Conservation (phyloP, 1,140 invertebrate species). For the Platorchestia sp. region DNA sequence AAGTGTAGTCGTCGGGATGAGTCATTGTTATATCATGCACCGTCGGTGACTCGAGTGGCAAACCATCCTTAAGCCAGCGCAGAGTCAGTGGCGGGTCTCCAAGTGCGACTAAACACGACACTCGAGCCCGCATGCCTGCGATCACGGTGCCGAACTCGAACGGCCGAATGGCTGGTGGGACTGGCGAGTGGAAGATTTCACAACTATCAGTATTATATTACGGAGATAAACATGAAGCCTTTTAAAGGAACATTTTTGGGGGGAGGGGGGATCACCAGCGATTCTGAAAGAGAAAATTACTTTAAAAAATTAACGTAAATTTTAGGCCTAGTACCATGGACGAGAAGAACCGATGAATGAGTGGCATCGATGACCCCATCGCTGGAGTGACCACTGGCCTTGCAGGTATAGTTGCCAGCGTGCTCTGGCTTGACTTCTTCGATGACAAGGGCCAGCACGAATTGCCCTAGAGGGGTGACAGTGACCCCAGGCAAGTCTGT, state of each 20-base stretch:
- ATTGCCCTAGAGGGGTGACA: conserved; percentile 83
- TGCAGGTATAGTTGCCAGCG: conserved; percentile 90
- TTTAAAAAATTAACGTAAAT: background rate
- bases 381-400: conserved; percentile 76
- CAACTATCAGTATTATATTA: background rate
- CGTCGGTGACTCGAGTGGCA: conserved; percentile 72
- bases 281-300: background rate
- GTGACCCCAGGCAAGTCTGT: conserved; percentile 73
- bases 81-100: conserved; percentile 94
- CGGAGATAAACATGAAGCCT: background rate
- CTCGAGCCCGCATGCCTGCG: conserved; percentile 73
- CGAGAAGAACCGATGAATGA: conserved; percentile 61
- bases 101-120: conserved; percentile 93
- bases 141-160: conserved; percentile 71
- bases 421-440: conserved; percentile 85
- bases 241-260: background rate
- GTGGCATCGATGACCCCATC: conserved; percentile 59
- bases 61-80: conserved; percentile 81
- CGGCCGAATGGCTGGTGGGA: conserved; percentile 73
- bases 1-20: conserved; percentile 87
- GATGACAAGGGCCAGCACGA: conserved; percentile 89
- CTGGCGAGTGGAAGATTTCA: conserved; percentile 67
- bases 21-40: conserved; percentile 75
- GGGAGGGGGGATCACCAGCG: background rate
- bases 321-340: conserved; percentile 61